These are phyloP conservation scores for Embiotoca jacksoni DNA, from an alignment of 2,113 vertebrate species.

Conservation along the genomic window DNA sequence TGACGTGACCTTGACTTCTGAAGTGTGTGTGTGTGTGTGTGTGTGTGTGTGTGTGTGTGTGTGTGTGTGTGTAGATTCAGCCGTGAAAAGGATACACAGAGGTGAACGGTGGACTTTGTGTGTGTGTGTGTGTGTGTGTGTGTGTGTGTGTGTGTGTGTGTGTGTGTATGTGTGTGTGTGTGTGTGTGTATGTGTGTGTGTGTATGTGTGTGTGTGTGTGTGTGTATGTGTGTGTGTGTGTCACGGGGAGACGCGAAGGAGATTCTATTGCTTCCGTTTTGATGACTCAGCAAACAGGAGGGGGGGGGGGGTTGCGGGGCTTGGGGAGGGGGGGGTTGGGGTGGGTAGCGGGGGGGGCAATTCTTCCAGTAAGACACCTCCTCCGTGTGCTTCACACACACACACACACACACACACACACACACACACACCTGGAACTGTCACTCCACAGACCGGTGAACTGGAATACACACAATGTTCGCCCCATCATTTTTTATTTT, in stretches of 20 bases:
- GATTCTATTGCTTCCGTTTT: slow-evolving; percentile 54
- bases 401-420: slow-evolving; percentile 24
- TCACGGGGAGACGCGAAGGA: slow-evolving; percentile 55
- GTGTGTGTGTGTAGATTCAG: too few relatives aligned
- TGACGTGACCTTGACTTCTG: too few relatives aligned
- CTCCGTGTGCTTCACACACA: slow-evolving; percentile 37
- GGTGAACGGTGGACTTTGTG: too few relatives aligned
- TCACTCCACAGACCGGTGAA: slow-evolving; percentile 30
- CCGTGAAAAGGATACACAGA: too few relatives aligned
- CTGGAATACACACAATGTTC: too few relatives aligned
- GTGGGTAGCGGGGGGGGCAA: background rate
- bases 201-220: slow-evolving; percentile 37
- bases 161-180: slow-evolving; percentile 36
- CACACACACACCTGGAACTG: slow-evolving; percentile 49
- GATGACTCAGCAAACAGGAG: slow-evolving; percentile 60
- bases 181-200: slow-evolving; percentile 39
- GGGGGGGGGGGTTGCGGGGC: background rate
- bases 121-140: slow-evolving; percentile 30
- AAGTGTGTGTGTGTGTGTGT: too few relatives aligned
- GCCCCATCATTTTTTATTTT: too few relatives aligned
- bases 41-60: too few relatives aligned
- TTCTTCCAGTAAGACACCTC: slow-evolving; percentile 75
- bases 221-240: slow-evolving; percentile 17
- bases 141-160: slow-evolving; percentile 25
- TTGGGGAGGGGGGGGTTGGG: too few relatives aligned